These are phyloP conservation scores for Pelodiscus sinensis DNA, from an alignment of 2,113 vertebrate genomes.

Conservation along the genomic window DNA sequence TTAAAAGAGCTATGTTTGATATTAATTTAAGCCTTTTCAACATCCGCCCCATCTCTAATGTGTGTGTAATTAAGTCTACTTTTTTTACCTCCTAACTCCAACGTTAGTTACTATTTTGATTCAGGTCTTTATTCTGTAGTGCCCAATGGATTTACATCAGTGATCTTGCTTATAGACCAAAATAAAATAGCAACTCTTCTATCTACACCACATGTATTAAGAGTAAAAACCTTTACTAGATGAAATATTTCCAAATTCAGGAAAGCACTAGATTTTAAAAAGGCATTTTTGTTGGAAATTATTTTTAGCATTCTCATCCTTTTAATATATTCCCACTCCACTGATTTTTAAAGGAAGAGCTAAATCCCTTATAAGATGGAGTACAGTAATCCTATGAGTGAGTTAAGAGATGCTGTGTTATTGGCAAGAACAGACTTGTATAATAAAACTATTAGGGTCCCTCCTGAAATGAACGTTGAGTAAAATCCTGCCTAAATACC, in stretches of 20 bases:
- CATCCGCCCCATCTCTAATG: not conserved
- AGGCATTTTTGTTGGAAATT: not conserved
- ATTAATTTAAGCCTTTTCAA: not conserved
- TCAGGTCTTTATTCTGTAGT: not conserved
- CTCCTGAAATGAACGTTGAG: not conserved
- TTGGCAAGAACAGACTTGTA: not conserved
- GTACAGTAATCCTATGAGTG: not conserved
- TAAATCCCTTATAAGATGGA: not conserved
- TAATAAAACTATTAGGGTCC: not conserved
- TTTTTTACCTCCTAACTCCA: too few species aligned
- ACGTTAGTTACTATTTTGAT: too few species aligned
- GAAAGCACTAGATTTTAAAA: not conserved
- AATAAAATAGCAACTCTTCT: not conserved
- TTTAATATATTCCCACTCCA: not conserved
- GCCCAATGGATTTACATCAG: not conserved
- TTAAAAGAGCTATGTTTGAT: not conserved
- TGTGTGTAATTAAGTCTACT: not conserved
- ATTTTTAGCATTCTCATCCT: not conserved
- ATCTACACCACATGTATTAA: not conserved
- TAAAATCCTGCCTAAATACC: not conserved
- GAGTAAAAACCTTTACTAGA: not conserved
- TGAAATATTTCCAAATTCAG: not conserved
- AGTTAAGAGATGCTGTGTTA: not conserved
- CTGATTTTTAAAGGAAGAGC: not conserved
- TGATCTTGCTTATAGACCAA: not conserved